phyloP scores from a whole-genome alignment of 2,113 vertebrate species.

The Hyperoodon ampullatus region DNA sequence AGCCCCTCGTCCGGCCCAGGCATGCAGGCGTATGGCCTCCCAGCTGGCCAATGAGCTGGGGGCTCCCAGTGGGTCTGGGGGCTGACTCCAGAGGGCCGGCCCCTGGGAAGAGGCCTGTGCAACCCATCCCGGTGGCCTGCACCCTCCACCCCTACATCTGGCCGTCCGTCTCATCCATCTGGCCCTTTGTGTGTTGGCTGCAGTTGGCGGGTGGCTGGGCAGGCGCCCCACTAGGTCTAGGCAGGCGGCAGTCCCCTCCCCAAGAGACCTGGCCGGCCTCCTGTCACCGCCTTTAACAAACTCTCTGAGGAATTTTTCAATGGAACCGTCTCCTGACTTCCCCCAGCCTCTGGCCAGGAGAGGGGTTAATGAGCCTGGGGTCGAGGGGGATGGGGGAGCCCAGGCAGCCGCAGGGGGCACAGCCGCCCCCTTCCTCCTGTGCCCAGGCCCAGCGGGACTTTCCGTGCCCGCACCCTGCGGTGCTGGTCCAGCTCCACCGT shows the following conservation, averaged over 20 bases:
- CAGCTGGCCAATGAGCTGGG: neutral
- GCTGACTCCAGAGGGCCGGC: neutral
- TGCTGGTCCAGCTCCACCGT: neutral
- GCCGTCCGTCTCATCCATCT: neutral
- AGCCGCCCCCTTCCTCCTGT: neutral
- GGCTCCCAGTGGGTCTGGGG: neutral
- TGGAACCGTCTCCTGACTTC: neutral
- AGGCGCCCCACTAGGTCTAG: neutral
- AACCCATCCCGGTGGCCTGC: rapidly evolving
- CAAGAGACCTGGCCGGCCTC: neutral
- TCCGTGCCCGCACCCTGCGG: neutral
- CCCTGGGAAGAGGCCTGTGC: neutral
- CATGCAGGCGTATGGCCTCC: rapidly evolving
- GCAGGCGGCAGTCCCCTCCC: neutral
- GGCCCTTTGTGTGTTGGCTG: neutral
- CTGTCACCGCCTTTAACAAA: neutral
- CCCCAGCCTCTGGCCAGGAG: neutral
- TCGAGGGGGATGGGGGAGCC: neutral
- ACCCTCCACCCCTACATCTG: neutral
- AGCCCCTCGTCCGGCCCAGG: neutral
- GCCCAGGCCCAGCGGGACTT: neutral
- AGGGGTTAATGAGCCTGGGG: neutral
- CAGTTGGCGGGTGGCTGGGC: neutral
- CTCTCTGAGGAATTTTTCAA: neutral
- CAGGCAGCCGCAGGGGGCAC: neutral